Conservation (phyloP, 2,113 vertebrate species). For the Dasyurus viverrinus region DNA sequence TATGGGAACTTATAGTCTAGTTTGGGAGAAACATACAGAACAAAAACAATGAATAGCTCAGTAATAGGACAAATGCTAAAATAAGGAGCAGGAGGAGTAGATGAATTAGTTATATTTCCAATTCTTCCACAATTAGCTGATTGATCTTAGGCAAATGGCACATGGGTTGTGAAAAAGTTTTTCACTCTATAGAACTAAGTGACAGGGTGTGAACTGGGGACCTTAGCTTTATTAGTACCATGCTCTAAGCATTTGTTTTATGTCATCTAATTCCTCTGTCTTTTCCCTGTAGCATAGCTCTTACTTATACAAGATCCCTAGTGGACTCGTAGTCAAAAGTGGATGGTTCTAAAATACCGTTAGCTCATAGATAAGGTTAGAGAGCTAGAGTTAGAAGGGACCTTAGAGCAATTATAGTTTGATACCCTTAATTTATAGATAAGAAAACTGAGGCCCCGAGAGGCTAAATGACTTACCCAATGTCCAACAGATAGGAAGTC, state of each 20-base stretch:
- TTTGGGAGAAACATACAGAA: no score
- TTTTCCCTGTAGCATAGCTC: not conserved
- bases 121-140: not conserved
- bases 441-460: not conserved
- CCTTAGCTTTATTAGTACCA: not conserved
- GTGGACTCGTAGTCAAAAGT: not conserved
- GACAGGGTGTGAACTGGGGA: not conserved
- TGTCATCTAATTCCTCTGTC: not conserved
- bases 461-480: not conserved
- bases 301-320: not conserved
- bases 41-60: no score
- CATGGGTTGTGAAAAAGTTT: not conserved
- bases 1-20: no score
- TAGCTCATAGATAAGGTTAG: no score
- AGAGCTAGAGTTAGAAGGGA: no score
- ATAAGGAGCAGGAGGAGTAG: no score
- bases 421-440: not conserved
- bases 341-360: not conserved
- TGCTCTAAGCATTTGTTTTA: not conserved
- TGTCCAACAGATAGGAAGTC: not conserved
- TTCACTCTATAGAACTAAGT: slow-evolving; percentile 9
- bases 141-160: not conserved
- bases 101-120: not conserved
- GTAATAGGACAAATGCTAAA: no score
- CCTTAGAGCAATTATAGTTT: not conserved